Base-by-base conservation (phyloP, 2,888 invertebrate genomes). In the Ephialtes manifestator region DNA sequence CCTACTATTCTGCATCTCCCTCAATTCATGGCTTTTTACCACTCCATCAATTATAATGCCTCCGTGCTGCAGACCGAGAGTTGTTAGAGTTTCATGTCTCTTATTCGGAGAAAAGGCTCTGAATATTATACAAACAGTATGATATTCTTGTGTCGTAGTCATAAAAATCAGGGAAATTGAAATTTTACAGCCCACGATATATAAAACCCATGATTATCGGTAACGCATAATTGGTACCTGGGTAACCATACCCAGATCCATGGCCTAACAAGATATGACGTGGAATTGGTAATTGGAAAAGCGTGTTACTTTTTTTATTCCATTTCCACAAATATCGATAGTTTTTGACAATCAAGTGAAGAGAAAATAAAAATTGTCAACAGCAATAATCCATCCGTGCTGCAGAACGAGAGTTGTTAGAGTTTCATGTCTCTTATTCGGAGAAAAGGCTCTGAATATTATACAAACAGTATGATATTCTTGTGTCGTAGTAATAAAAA, bases 11-110 rank as follows among this genome's bases (percentile, higher is more conserved):
- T 55, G 20, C 67, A 75, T 86, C 81, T 81, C 87, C 78, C 76
- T 78, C 81, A 74, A 55, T 87, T 85, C 84, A 65, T 84, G 79
- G 71, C 86, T 87, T 87, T 91, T 91, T 92, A 91, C 91, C 92
- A 90, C 92, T 92, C 90, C 89, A 92, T 92, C 91, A 92, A 92
- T 92, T 92, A 92, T 88, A 87, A 83, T 85, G 84, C 86, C 86
- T 79, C 81, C 75, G 65, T 39, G 28, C 5, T 31, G 24, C 15
- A 20, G 74, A 48, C 39, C 67, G 46, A 18, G 76, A 77, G 80
- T 81, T 71, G 72, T 84, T 76, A 68, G 81, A 53, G 81, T 81
- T 76, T 53, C 72, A 65, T 74, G 77, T 70, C 76, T 81, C 53
- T 51, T 58, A 51, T 71, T 76, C 68, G 43, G 5, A 43, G 72